phyloP scores from a whole-genome alignment of 2,113 vertebrate species.

The Phoxinus phoxinus region DNA sequence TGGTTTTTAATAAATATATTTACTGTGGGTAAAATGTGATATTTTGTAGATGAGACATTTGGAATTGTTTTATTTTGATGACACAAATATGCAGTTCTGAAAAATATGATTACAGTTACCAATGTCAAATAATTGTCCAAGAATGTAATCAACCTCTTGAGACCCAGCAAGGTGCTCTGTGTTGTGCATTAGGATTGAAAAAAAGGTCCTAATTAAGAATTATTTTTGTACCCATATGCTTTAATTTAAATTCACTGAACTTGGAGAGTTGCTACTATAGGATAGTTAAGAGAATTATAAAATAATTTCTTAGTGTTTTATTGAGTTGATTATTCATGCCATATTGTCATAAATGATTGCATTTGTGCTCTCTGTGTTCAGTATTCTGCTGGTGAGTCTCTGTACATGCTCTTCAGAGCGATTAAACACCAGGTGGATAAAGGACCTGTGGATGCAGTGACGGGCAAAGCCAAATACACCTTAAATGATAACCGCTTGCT shows the following conservation, averaged over 20 bases:
- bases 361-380: neutral
- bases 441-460: slow-evolving; percentile 26
- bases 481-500: slow-evolving; percentile 25
- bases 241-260: too few relatives aligned
- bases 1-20: neutral
- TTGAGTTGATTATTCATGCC: neutral
- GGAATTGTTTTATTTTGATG: neutral
- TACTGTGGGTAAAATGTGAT: neutral
- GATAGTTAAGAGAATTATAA: neutral
- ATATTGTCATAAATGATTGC: neutral
- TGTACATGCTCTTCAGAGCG: slow-evolving; percentile 30
- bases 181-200: neutral
- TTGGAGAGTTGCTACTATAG: too few relatives aligned
- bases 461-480: slow-evolving; percentile 32
- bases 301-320: neutral
- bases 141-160: neutral
- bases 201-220: neutral
- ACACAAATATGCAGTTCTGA: neutral
- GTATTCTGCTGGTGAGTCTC: slow-evolving; percentile 4
- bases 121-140: neutral
- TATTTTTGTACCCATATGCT: too few relatives aligned
- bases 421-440: slow-evolving; percentile 34
- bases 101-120: neutral
- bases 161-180: neutral
- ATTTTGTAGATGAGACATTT: neutral